Conservation (phyloP, 2,888 invertebrate genomes). For the Cheilosia variabilis region DNA sequence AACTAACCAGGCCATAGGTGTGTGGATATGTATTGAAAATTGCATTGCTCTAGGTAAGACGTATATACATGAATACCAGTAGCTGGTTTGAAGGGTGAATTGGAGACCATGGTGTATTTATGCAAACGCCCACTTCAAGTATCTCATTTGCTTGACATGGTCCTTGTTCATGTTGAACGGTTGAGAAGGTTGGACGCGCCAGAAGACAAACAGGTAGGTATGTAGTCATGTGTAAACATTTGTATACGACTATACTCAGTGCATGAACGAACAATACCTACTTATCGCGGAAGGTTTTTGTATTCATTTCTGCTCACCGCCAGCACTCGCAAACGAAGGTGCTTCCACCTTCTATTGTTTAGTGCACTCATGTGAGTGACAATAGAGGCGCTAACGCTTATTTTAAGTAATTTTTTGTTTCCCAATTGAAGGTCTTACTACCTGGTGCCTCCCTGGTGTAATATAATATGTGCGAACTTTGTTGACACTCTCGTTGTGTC, state of each 20-base stretch:
- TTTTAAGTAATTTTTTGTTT: conserved; percentile 71
- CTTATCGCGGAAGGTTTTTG: conserved; percentile 38
- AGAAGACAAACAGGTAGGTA: conserved; percentile 18
- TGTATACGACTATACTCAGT: not conserved
- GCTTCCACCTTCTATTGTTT: conserved; percentile 53
- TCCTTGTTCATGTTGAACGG: conserved; percentile 61
- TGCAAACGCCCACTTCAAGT: conserved; percentile 44
- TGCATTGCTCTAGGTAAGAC: not conserved
- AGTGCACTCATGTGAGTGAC: conserved; percentile 69
- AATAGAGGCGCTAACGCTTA: conserved; percentile 71
- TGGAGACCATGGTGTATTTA: conserved; percentile 17
- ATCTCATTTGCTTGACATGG: conserved; percentile 59
- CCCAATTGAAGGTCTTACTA: conserved; percentile 70
- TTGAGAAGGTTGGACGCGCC: conserved; percentile 59
- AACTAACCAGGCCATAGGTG: not conserved
- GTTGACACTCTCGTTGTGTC: conserved; percentile 67
- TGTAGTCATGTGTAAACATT: not conserved
- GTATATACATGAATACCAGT: not conserved
- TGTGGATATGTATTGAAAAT: not conserved
- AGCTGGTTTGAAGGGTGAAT: conserved; percentile 3
- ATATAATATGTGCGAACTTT: conserved; percentile 17
- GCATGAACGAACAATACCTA: conserved; percentile 43
- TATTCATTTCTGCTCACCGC: not conserved
- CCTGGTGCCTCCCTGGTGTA: not conserved
- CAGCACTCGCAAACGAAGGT: not conserved